Evolutionary conservation across 2,113 vertebrate species (phyloP).

Genomic region (Gallinago jamesoni): DNA sequence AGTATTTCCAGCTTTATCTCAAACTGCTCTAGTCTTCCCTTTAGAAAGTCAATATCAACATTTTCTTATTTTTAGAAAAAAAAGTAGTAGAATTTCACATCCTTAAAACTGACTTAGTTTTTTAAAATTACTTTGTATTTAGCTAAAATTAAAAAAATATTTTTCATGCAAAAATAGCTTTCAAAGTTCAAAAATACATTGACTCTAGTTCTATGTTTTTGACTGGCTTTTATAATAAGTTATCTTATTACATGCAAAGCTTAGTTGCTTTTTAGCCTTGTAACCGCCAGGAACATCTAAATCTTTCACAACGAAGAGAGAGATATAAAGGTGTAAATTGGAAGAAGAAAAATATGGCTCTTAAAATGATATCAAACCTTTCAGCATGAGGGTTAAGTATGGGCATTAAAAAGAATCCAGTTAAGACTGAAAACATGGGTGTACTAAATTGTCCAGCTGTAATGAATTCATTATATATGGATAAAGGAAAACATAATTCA

Average conservation of each 20-base stretch:
- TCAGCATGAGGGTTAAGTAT: background rate
- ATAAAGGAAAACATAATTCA: background rate
- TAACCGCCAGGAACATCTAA: background rate
- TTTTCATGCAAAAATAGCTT: background rate
- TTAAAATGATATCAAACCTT: background rate
- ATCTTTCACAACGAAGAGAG: background rate
- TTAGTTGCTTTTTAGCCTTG: background rate
- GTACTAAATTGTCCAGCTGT: background rate
- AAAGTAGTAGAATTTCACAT: background rate
- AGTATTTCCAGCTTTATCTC: background rate
- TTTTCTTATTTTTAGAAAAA: background rate
- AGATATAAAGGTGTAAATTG: background rate
- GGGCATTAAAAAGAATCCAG: slow-evolving; percentile 1
- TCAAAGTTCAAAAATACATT: background rate
- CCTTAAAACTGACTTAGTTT: background rate
- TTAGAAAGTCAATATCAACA: background rate
- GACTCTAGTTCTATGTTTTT: background rate
- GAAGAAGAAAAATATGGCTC: background rate
- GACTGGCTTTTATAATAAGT: background rate
- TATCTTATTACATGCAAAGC: background rate
- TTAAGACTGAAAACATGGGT: slow-evolving; percentile 10
- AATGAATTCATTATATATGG: slow-evolving; percentile 21
- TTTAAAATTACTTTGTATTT: background rate
- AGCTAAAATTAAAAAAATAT: background rate
- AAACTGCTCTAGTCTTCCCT: background rate